Conservation (phyloP, 2,888 invertebrate species). For the Crocallis elinguaria region DNA sequence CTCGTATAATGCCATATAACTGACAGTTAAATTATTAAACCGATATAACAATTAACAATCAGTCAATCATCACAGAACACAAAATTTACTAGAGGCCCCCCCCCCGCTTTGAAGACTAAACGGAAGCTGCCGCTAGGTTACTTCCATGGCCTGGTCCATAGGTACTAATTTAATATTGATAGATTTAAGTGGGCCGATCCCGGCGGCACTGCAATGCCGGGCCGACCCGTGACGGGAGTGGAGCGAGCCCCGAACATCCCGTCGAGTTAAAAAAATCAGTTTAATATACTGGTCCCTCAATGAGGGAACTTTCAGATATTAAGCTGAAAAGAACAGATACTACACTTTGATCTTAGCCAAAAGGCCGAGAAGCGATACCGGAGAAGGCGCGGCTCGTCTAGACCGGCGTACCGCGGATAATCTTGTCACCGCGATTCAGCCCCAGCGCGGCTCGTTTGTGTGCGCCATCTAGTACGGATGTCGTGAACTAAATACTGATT, state of each 20-base stretch:
- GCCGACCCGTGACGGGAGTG: slow-evolving; percentile 27
- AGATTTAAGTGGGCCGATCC: slow-evolving; percentile 20
- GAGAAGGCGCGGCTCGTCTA: not conserved
- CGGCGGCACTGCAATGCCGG: slow-evolving; percentile 28
- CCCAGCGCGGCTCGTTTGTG: not conserved
- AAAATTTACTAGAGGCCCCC: too few species aligned
- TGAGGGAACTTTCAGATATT: slow-evolving; percentile 30
- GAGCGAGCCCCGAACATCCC: slow-evolving; percentile 25
- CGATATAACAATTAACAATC: too few species aligned
- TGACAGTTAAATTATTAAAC: too few species aligned
- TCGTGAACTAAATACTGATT: not conserved
- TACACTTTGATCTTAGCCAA: slow-evolving; percentile 31
- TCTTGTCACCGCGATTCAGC: slow-evolving; percentile 16
- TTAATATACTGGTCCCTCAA: slow-evolving; percentile 31
- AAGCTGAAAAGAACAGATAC: slow-evolving; percentile 31
- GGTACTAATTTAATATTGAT: not conserved
- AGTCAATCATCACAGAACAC: too few species aligned
- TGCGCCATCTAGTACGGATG: slow-evolving; percentile 17
- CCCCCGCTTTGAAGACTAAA: too few species aligned
- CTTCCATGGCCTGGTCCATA: not conserved
- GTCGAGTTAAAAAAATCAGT: slow-evolving; percentile 27
- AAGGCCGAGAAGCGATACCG: slow-evolving; percentile 31
- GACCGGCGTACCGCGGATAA: not conserved
- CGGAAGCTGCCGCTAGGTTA: too few species aligned
- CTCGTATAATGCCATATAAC: too few species aligned